phyloP scores from a whole-genome alignment of 1,140 invertebrate genomes.

The Penaeus japonicus region DNA sequence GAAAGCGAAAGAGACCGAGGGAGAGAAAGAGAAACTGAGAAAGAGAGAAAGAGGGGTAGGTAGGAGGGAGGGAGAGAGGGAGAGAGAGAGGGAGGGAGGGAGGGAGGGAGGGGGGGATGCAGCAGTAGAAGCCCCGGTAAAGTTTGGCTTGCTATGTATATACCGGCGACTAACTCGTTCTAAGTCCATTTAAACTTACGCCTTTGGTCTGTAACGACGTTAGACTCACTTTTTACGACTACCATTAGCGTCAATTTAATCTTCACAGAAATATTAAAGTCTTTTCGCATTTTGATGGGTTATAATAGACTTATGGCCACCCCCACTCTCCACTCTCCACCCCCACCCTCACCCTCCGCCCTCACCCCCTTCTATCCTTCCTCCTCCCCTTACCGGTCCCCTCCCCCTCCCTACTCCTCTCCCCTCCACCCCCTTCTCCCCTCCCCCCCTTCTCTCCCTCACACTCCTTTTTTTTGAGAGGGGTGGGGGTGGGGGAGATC shows the following conservation, averaged over 20 bases:
- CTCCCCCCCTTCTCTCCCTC: no score
- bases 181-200: constrained; percentile 55
- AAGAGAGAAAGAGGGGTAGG: constrained; percentile 22
- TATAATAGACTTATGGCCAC: constrained; percentile 45
- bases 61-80: background rate
- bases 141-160: constrained; percentile 47
- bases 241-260: constrained; percentile 56
- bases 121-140: constrained; percentile 10
- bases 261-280: constrained; percentile 56
- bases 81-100: background rate
- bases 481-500: no score
- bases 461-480: no score
- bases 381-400: background rate
- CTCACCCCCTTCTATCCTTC: background rate
- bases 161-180: constrained; percentile 50
- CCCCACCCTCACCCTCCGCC: background rate
- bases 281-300: constrained; percentile 54
- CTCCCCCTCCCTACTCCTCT: no score
- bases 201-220: constrained; percentile 53
- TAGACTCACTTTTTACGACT: constrained; percentile 48
- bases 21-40: background rate
- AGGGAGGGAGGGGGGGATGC: background rate
- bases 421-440: no score
- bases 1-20: no score
- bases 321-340: background rate